Evolutionary conservation across 1,140 invertebrate species (phyloP).

Genomic region (Caerostris darwini): DNA sequence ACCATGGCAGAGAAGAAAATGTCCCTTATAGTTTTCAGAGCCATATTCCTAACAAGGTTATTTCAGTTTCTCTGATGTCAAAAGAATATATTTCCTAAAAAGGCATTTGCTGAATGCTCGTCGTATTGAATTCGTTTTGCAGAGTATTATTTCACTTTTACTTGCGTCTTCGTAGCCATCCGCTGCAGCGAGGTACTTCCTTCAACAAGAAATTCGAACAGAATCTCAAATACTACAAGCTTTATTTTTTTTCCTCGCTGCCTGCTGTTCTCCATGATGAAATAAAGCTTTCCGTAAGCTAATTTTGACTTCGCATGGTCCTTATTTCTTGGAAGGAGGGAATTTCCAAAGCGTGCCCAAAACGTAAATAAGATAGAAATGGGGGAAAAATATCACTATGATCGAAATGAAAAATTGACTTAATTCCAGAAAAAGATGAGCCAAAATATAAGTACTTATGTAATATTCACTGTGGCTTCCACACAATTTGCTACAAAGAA

Average conservation of each 20-base stretch:
- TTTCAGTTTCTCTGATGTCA: conserved; percentile 37
- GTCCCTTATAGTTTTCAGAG: conserved; percentile 43
- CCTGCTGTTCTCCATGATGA: not conserved
- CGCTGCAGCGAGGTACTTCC: not conserved
- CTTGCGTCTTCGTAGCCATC: not conserved
- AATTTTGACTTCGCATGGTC: not conserved
- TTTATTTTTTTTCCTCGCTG: not conserved
- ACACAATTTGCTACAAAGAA: not conserved
- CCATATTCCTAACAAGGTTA: conserved; percentile 65
- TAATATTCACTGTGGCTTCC: not conserved
- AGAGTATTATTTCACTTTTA: conserved; percentile 39
- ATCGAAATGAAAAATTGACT: not conserved
- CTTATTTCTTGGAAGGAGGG: not conserved
- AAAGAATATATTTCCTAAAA: conserved; percentile 67
- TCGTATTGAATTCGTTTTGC: conserved; percentile 59
- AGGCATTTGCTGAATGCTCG: conserved; percentile 45
- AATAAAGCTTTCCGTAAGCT: conserved; percentile 17
- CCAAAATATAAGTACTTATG: not conserved
- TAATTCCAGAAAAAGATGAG: not conserved
- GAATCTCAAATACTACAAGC: not conserved
- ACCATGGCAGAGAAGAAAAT: conserved; percentile 44
- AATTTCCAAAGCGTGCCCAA: not conserved
- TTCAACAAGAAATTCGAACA: not conserved
- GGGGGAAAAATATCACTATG: not conserved
- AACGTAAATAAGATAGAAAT: conserved; percentile 16